Conservation (phyloP, 1,140 invertebrate species). For the Calliphora vicina region DNA sequence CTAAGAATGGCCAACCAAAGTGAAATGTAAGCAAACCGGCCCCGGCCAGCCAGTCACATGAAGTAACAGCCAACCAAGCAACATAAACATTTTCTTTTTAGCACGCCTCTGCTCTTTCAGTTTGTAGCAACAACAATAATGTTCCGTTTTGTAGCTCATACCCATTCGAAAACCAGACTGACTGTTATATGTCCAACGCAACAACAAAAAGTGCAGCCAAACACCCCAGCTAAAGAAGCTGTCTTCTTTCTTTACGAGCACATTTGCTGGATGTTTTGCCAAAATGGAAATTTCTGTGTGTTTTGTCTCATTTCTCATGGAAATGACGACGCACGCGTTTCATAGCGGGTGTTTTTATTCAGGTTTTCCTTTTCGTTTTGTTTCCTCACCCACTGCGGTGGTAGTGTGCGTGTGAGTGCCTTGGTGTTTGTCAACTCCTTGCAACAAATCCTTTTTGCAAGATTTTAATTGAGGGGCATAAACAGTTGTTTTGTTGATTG, state of each 20-base stretch:
- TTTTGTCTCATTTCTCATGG: background rate
- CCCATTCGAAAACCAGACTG: background rate
- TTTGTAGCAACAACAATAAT: background rate
- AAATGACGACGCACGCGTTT: constrained; percentile 37
- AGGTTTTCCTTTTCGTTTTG: background rate
- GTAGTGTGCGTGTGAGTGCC: background rate
- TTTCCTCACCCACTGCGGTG: background rate
- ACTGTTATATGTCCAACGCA: background rate
- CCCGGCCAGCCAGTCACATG: background rate
- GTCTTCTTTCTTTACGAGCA: constrained; percentile 28
- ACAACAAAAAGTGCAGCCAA: background rate
- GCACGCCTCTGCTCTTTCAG: constrained; percentile 3
- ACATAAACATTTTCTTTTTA: constrained; percentile 5
- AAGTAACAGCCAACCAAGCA: constrained; percentile 21
- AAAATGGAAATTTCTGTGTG: constrained; percentile 1
- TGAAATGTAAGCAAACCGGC: background rate
- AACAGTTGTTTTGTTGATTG: background rate
- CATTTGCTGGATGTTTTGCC: background rate
- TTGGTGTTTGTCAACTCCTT: background rate
- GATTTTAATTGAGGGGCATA: background rate
- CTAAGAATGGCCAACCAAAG: constrained; percentile 4
- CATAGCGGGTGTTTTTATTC: constrained; percentile 36
- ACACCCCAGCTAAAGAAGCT: constrained; percentile 11
- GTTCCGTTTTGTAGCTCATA: constrained; percentile 18
- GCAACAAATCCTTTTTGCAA: background rate